Percentiles rank a stretch among this genome's conserved stretches.
These are phyloP conservation scores for Cathartes aura DNA, from an alignment of 2,113 vertebrate species.

Conservation along the genomic window DNA sequence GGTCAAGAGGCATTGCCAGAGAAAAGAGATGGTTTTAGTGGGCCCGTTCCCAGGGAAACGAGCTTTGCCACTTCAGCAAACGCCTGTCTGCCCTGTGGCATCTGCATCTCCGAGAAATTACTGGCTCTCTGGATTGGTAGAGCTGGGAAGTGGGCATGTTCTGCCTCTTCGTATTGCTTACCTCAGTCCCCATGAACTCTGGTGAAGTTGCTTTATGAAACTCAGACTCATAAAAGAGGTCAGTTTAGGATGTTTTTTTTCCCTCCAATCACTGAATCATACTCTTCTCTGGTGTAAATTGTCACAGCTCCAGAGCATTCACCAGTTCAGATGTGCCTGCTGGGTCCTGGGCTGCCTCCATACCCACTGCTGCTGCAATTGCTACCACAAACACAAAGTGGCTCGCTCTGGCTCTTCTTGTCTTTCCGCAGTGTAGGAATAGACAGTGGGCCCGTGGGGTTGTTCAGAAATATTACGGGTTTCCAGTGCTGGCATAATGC, in stretches of 20 bases:
- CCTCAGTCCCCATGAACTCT: background rate
- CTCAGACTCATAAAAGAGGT: background rate
- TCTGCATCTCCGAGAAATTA: background rate
- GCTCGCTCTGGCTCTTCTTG: background rate
- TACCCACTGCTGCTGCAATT: background rate
- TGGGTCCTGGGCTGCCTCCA: constrained; percentile 5
- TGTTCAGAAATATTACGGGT: constrained; percentile 43
- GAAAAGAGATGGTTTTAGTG: background rate
- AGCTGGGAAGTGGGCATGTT: background rate
- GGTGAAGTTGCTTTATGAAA: background rate
- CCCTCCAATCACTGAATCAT: background rate
- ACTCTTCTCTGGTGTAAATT: background rate
- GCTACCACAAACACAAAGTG: background rate
- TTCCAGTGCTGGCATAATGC: constrained; percentile 44
- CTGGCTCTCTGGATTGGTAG: background rate
- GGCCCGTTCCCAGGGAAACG: background rate
- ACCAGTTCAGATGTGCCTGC: background rate
- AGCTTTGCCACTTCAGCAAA: background rate
- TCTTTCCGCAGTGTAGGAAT: background rate
- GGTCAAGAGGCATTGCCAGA: background rate
- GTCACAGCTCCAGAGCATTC: background rate
- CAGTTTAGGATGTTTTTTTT: background rate
- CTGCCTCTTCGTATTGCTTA: background rate
- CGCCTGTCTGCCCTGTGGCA: background rate
- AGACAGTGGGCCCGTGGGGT: background rate